Base-by-base conservation (phyloP, 2,888 invertebrate species). In the Fragum whitleyi region DNA sequence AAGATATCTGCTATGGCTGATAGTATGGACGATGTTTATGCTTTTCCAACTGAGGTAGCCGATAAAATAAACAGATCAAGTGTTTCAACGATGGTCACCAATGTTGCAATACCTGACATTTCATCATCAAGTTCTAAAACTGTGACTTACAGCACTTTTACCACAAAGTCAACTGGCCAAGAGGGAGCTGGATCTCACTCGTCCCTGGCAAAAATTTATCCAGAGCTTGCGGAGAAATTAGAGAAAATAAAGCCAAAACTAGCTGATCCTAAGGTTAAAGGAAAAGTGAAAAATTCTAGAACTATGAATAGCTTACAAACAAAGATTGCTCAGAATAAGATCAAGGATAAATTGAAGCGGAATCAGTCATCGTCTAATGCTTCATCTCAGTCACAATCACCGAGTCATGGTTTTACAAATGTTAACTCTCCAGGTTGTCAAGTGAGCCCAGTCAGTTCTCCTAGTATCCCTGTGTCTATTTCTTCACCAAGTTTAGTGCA, bases 241-340 rank as follows among this genome's bases (percentile, higher is more conserved):
- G 92, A 92, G 73, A 90, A 91, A 76, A 89, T 89, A 11, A 89
- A 90, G 78, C 90, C 90, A 19, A 91, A 88, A 73, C 14, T 65
- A 16, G 79, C 86, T 28, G 92, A 91, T 57, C 79, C 88, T 23
- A 88, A 90, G 74, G 83, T 84, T 2, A 89, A 88, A 81, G 88
- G 90, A 36, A 88, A 89, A 74, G 87, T 83, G 53, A 86, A 88
- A 65, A 92, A 90, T 80, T 93, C 94, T n/a, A 88, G 93, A 70
- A 94, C 93, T 42, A 92, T 94, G 92, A 94, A 94, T 83, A 91
- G 92, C 76, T 86, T 94, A 62, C 94, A 94, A 85, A 93, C 93
- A 47, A 94, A 93, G 89, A 94, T 94, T 82, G 94, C 94, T 78
- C 93, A 94, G 84, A 94, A 94, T 83, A 93, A 92, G 86, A 92